Base-by-base conservation (phyloP, 2,888 invertebrate genomes). In the Lysandra coridon region DNA sequence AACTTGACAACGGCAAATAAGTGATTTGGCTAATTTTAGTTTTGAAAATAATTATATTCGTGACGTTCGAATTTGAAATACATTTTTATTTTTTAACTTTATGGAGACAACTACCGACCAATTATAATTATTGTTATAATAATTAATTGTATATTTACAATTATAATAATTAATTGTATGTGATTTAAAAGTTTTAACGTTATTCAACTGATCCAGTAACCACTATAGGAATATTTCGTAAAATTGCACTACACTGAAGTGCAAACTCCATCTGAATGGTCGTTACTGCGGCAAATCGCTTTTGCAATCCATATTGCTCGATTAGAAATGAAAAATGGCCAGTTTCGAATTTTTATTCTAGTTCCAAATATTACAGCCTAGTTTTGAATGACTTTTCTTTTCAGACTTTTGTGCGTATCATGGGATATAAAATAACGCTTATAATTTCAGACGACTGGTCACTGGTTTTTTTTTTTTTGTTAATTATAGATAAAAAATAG, bases 291-390 rank as follows among this genome's bases (percentile, higher is more conserved):
- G 33, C 69, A 69, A 69, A 69, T 69, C 69, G 69, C 14, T 33
- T 30, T 33, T 69, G 33, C 69, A 30, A 69, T 69, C 33, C 69
- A 69, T 69, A 69, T 69, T 69, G 69, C 69, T 69, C 69, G 69
- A 69, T 69, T 69, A 33, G 69, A 69, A 69, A 69, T 69, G 69
- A 69, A 33, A 12, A 69, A 69, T 69, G 69, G 69, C 14, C 69
- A 69, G 69, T 69, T 69, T 69, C 69, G 4, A 33, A 69, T 64
- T 64, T 64, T 64, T 64, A 64, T 69, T 69, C 69, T 69, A 69
- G 69, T 69, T 30, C 12, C 64, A 64, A 64, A 64, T 33, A 69
- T 33, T 69, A 33, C 30, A 69, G 64, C 64, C 33, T 69, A 33
- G 33, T 69, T 64, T 64, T 10, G 30, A 33, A 33, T 4, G 33